Percentiles rank a stretch among this genome's conserved stretches.
These are phyloP conservation scores for Ceratosolen fusciceps DNA, from an alignment of 1,140 invertebrate genomes.

Conservation along the genomic window DNA sequence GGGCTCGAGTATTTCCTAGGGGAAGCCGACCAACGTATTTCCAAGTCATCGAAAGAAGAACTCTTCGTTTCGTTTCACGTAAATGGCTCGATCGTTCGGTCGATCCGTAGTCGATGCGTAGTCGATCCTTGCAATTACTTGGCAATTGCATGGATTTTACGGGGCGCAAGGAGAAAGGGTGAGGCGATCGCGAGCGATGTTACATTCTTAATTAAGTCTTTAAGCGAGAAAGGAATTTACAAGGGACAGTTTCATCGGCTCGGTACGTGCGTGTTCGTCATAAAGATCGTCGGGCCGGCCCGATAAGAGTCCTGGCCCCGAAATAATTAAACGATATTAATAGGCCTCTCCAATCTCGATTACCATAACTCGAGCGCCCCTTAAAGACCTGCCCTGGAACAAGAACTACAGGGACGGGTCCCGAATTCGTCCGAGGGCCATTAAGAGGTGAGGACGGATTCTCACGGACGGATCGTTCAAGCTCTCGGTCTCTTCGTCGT, in stretches of 20 bases:
- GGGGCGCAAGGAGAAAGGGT: too few relatives aligned
- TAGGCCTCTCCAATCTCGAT: not conserved
- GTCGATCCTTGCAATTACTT: not conserved
- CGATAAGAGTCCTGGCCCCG: too few relatives aligned
- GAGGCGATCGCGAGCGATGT: not conserved
- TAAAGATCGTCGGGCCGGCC: too few relatives aligned
- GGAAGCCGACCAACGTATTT: not conserved
- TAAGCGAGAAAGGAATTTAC: not conserved
- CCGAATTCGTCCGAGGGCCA: conserved; percentile 5
- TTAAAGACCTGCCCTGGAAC: conserved; percentile 4
- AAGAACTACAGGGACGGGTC: too few relatives aligned
- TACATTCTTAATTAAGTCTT: not conserved
- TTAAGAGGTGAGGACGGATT: not conserved
- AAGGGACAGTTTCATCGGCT: not conserved
- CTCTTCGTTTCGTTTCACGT: too few relatives aligned
- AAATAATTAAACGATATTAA: conserved; percentile 1
- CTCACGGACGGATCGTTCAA: not conserved
- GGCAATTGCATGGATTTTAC: not conserved
- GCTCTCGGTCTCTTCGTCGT: not conserved
- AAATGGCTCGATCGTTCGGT: not conserved
- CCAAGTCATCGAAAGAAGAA: not conserved
- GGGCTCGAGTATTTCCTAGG: conserved; percentile 9
- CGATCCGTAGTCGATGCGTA: not conserved
- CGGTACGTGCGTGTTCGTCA: too few relatives aligned
- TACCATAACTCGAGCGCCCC: not conserved